Percentiles rank a stretch among this genome's conserved stretches.
phyloP scores from a whole-genome alignment of 2,113 vertebrate species.

The Diadophis punctatus region DNA sequence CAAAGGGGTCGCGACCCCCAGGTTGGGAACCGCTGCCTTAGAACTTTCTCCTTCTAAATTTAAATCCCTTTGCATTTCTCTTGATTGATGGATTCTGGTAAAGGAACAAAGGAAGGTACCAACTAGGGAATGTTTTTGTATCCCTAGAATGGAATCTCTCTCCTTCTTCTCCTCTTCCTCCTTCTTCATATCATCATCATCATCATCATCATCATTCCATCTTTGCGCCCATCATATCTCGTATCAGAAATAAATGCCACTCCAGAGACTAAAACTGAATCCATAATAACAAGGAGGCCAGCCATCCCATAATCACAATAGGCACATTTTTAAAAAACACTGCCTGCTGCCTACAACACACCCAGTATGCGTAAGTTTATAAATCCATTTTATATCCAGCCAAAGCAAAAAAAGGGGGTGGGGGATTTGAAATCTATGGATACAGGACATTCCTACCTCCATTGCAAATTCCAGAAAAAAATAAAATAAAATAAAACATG shows the following conservation, averaged over 20 bases:
- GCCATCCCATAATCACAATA: background rate
- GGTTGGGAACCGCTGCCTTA: no score
- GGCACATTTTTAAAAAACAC: background rate
- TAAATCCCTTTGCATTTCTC: background rate
- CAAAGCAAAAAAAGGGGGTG: background rate
- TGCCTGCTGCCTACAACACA: background rate
- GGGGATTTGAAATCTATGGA: background rate
- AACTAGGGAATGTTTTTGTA: background rate
- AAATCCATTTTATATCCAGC: background rate
- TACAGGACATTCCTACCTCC: background rate
- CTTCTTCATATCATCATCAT: background rate
- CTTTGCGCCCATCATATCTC: background rate
- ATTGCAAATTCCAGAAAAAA: background rate
- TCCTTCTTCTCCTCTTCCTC: background rate
- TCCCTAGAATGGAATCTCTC: background rate
- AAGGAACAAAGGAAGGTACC: background rate
- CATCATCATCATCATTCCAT: background rate
- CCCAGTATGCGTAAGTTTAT: background rate
- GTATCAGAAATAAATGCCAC: background rate
- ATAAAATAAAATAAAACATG: background rate
- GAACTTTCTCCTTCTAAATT: background rate
- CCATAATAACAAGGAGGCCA: background rate
- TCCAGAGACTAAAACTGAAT: background rate
- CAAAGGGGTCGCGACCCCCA: no score
- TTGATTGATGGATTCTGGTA: background rate